Percentiles rank a stretch among this genome's conserved stretches.
Conservation (phyloP, 2,888 invertebrate genomes). For the Orchesella flavescens region DNA sequence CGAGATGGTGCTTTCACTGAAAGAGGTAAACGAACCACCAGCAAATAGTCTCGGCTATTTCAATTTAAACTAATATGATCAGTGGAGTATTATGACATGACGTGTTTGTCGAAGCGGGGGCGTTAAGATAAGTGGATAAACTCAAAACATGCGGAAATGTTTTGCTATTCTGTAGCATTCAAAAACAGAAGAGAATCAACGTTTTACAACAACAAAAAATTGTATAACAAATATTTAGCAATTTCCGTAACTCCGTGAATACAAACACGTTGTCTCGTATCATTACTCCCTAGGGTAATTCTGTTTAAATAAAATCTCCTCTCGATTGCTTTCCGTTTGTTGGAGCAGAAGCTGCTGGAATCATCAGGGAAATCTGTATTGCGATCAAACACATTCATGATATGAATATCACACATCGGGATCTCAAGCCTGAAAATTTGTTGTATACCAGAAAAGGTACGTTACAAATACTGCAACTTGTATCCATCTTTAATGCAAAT, state of each 20-base stretch:
- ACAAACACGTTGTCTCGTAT: neutral
- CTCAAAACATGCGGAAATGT: neutral
- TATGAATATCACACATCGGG: constrained; percentile 95
- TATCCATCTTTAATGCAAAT: too few relatives aligned
- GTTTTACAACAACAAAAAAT: too few relatives aligned
- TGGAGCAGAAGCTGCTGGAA: constrained; percentile 88
- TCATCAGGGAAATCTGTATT: constrained; percentile 96
- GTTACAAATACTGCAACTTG: constrained; percentile 14
- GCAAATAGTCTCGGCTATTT: neutral
- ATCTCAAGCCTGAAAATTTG: constrained; percentile 98
- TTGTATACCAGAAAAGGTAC: constrained; percentile 85
- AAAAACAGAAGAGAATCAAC: neutral
- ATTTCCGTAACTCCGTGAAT: too few relatives aligned
- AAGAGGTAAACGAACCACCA: constrained; percentile 78
- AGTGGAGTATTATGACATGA: neutral
- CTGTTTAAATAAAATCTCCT: constrained; percentile 14
- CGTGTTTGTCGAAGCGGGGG: neutral
- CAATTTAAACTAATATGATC: neutral
- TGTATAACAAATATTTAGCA: too few relatives aligned
- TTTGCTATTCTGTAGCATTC: neutral
- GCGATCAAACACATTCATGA: constrained; percentile 95
- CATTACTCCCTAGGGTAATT: constrained; percentile 11
- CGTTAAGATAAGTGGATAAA: neutral
- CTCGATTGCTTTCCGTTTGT: constrained; percentile 8
- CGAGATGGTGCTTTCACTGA: constrained; percentile 97